Evolutionary conservation across 2,797 vertebrate genomes (phyloP).

Genomic region (Scyliorhinus canicula): DNA sequence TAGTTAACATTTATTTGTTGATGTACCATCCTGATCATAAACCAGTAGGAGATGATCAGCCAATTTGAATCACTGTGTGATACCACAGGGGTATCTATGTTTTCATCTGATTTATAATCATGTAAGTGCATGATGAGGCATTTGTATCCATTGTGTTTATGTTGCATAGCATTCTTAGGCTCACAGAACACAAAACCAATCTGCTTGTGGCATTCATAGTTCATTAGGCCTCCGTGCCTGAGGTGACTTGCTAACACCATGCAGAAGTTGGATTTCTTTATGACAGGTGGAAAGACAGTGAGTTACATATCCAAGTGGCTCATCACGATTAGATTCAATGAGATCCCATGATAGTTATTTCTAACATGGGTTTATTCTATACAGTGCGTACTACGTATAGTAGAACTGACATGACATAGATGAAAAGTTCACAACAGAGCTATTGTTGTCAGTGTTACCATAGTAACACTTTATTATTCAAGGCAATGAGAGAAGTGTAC

Average conservation of each 20-base stretch:
- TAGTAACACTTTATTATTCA: background rate
- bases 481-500: background rate
- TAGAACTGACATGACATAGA: background rate
- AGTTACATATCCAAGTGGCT: background rate
- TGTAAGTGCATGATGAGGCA: background rate
- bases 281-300: background rate
- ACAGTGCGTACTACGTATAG: too few species aligned
- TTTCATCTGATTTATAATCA: slow-evolving; percentile 15
- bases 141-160: background rate
- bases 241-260: background rate
- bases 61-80: background rate
- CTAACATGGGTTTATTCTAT: background rate
- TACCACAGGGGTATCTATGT: background rate
- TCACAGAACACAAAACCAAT: background rate
- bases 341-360: background rate
- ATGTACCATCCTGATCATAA: background rate
- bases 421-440: background rate
- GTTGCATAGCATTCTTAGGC: background rate
- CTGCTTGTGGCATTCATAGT: background rate
- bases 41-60: background rate
- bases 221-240: slow-evolving; percentile 7
- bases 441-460: background rate
- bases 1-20: background rate
- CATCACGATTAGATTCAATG: background rate
- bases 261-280: background rate